Evolutionary conservation across 2,888 invertebrate genomes (phyloP).

Genomic region (Ptilodon capucinus): DNA sequence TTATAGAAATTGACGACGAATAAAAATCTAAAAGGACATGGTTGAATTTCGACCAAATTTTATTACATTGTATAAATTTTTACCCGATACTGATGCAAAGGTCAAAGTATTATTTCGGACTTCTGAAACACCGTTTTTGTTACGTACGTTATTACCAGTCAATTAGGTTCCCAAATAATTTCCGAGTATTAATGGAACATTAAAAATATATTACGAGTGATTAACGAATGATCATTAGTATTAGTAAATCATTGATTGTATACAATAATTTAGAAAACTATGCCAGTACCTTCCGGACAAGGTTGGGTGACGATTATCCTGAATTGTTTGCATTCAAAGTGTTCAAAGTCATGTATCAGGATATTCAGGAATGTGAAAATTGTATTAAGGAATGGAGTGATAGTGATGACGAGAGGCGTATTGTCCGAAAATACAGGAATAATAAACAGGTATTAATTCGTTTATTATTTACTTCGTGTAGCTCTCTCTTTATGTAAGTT

Average conservation of each 20-base stretch:
- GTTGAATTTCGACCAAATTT: too few relatives aligned
- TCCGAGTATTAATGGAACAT: constrained; percentile 7
- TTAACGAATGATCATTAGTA: constrained; percentile 7
- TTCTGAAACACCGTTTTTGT: too few relatives aligned
- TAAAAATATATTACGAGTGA: constrained; percentile 18
- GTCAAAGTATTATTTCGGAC: too few relatives aligned
- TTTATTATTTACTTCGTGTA: too few relatives aligned
- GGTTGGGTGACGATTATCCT: not conserved
- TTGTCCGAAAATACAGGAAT: constrained; percentile 27
- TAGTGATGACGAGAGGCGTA: constrained; percentile 35
- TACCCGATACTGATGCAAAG: too few relatives aligned
- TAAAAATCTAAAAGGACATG: too few relatives aligned
- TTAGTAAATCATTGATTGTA: constrained; percentile 9
- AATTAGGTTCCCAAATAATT: not conserved
- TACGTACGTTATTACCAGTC: not conserved
- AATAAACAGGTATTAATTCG: constrained; percentile 11
- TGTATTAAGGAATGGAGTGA: constrained; percentile 29
- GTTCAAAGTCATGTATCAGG: not conserved
- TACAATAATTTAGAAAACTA: not conserved
- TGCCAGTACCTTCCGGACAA: not conserved
- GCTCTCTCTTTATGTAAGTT: too few relatives aligned
- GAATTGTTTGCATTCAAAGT: not conserved
- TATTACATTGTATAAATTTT: too few relatives aligned
- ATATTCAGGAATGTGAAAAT: constrained; percentile 3
- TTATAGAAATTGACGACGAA: too few relatives aligned